Evolutionary conservation across 2,113 vertebrate genomes (phyloP), one percentile per base, ranked within the genome.

Genomic region (Struthio camelus): DNA sequence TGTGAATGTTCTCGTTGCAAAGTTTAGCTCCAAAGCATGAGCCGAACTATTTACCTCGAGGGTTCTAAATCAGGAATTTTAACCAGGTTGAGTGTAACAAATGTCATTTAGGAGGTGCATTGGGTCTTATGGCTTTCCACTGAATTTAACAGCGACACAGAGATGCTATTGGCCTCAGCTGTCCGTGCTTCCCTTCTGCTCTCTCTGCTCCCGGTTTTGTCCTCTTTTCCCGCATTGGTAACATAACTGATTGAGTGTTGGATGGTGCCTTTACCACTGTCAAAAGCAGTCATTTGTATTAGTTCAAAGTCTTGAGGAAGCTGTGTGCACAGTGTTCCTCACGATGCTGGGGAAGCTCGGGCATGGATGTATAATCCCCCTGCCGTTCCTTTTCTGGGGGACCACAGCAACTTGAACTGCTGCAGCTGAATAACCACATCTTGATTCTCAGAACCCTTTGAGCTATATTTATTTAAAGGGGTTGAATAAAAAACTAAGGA

Each of bases 51-150:
- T 88, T 80, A 93, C 51, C 48, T 72, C 15, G 64, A 61, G 23
- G 42, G 80, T 85, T 87, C 48, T 53, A 89, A 93, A 93, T 38
- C 34, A 87, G 56, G 56, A 93, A 65, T 93, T 89, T 95, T 87
- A 93, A 87, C 87, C 23, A 73, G 0, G 2, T 53, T 70, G 66
- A 73, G 79, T 94, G 32, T 69, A 85, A 80, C 44, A 73, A 18
- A 85, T 94, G 87, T 91, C 40, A 53, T 80, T 77, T 83, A 73
- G 58, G 34, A 93, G 77, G 48, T 46, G 16, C 23, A 11, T 28
- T 65, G 66, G 12, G 30, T 87, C 28, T 61, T 65, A 34, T 25
- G 73, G 91, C 42, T 82, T 56, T 40, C 30, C 87, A 28, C 23
- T 62, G 48, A 82, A 53, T 77, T 91, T 69, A 80, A 82, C 51